Percentiles rank a stretch among this genome's conserved stretches.
Evolutionary conservation across 92 coral and sea anemone genomes (phyloP).

Genomic region (Pocillopora meandrina): DNA sequence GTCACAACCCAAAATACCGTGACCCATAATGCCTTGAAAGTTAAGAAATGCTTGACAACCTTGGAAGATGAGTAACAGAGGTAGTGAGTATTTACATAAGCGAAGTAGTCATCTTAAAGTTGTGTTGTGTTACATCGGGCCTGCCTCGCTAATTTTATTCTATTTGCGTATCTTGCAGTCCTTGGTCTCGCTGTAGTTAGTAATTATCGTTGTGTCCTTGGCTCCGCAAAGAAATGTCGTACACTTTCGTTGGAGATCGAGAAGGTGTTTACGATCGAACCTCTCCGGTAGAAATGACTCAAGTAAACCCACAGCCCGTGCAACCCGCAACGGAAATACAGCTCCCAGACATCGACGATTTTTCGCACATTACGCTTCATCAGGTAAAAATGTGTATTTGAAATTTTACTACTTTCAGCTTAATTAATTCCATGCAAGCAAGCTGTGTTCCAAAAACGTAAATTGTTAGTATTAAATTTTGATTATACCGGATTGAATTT

Average conservation of each 20-base stretch:
- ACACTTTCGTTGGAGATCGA: slow-evolving; percentile 25
- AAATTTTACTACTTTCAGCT: too few relatives aligned
- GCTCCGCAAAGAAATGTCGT: slow-evolving; percentile 21
- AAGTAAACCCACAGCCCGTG: slow-evolving; percentile 51
- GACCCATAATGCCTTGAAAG: slow-evolving; percentile 1
- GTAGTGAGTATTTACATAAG: neutral
- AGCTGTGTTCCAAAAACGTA: too few relatives aligned
- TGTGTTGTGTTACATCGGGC: slow-evolving; percentile 1
- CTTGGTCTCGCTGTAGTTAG: neutral
- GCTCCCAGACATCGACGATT: slow-evolving; percentile 41
- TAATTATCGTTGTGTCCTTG: neutral
- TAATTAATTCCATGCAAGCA: too few relatives aligned
- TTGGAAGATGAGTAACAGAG: neutral
- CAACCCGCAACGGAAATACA: slow-evolving; percentile 9
- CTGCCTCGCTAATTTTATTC: neutral
- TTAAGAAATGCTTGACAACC: slow-evolving; percentile 3
- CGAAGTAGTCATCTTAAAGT: too few relatives aligned
- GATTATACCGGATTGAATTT: too few relatives aligned
- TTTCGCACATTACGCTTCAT: slow-evolving; percentile 54
- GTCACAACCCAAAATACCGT: too few relatives aligned
- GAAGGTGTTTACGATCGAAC: slow-evolving; percentile 31
- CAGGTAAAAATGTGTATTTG: slow-evolving; percentile 37
- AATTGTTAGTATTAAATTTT: too few relatives aligned
- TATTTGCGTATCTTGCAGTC: neutral
- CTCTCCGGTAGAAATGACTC: slow-evolving; percentile 52